Base-by-base conservation (phyloP, 2,888 invertebrate genomes). In the Macrophya annulata region DNA sequence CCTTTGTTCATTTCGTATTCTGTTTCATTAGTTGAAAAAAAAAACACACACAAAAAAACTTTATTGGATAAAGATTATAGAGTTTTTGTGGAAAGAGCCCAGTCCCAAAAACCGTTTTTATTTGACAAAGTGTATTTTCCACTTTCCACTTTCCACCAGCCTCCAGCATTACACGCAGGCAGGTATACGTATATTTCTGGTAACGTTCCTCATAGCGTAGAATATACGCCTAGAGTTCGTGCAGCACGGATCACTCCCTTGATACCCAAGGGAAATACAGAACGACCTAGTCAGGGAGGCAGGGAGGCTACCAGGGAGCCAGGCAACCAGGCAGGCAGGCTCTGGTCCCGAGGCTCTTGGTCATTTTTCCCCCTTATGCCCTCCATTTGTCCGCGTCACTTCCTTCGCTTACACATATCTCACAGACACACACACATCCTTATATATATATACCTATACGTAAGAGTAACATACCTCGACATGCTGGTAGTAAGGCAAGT, bases 321-420 rank as follows among this genome's bases (percentile, higher is more conserved):
- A 40, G 68, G 68, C 17, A 87, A 87, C 87, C 86, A 87, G 88
- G 86, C 86, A 87, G 88, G 86, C 90, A 86, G 89, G 88, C 89
- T 55, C 37, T 31, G 77, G 89, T 89, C 90, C 91, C 91, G 86
- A 85, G 87, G 91, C 88, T 90, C 88, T 89, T 88, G 91, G 91
- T 92, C 91, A 92, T 93, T 92, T 93, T 92, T 92, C 91, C 91
- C 89, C 90, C 93, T 93, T 92, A 92, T 91, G 91, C 91, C 89
- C 91, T 91, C 90, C 92, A 92, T 93, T 91, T 91, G 92, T 92
- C 91, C 89, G 89, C 89, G 92, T 92, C 92, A 91, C 88, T 90
- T 88, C 87, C 85, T 88, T 86, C 86, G 87, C 88, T 86, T 87
- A 87, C 89, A 74, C 72, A 74, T 74, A 74, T 72, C 51, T 84